phyloP scores from a whole-genome alignment of 1,140 invertebrate genomes.

The Sarcophaga bullata region DNA sequence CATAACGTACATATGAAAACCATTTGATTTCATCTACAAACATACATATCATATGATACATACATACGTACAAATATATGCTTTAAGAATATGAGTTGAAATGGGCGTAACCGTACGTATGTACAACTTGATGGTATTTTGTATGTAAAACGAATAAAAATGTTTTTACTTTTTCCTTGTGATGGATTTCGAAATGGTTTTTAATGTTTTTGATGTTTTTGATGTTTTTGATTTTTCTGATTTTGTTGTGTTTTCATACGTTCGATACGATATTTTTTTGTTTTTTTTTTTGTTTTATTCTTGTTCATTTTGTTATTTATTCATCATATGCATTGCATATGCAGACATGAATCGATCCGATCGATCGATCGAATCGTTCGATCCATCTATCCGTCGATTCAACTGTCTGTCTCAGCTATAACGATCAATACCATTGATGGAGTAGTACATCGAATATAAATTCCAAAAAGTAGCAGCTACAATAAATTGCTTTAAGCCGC shows the following conservation, averaged over 20 bases:
- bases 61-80: not conserved
- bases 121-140: slow-evolving; percentile 8
- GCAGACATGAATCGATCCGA: not conserved
- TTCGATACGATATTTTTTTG: not conserved
- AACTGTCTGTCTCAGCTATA: not conserved
- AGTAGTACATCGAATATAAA: slow-evolving; percentile 8
- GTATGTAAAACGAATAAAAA: slow-evolving; percentile 21
- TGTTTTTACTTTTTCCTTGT: not conserved
- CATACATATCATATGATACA: not conserved
- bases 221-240: not conserved
- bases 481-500: slow-evolving; percentile 21
- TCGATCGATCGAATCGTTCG: not conserved
- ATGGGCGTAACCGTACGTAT: slow-evolving; percentile 24
- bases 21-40: not conserved
- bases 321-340: not conserved
- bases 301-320: no score
- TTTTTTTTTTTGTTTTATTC: not conserved
- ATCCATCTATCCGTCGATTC: slow-evolving; percentile 4
- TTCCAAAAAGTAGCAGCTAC: slow-evolving; percentile 26
- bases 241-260: no score
- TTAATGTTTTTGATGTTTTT: not conserved
- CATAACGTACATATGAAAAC: not conserved
- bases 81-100: not conserved
- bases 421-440: not conserved
- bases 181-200: slow-evolving; percentile 17